Evolutionary conservation across 2,113 vertebrate species (phyloP).

Genomic region (Eleginops maclovinus): DNA sequence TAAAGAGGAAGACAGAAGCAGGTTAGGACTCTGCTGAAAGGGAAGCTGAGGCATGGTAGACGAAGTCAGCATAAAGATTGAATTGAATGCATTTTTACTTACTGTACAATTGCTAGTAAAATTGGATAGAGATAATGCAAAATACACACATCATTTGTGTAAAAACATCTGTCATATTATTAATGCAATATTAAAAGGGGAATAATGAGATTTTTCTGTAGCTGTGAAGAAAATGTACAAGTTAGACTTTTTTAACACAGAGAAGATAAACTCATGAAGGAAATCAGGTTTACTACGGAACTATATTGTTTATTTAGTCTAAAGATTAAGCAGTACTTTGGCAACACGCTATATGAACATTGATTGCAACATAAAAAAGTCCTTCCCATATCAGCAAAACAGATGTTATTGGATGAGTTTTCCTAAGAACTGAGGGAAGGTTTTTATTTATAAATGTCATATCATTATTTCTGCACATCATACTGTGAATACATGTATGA

Average conservation of each 20-base stretch:
- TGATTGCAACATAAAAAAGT: not conserved
- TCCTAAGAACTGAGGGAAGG: not conserved
- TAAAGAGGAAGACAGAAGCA: constrained; percentile 83
- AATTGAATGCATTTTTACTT: constrained; percentile 99
- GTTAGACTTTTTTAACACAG: constrained; percentile 15
- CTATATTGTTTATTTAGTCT: not conserved
- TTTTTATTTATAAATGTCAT: not conserved
- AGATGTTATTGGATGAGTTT: not conserved
- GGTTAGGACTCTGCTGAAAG: constrained; percentile 84
- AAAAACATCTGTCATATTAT: not conserved
- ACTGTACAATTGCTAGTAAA: constrained; percentile 85
- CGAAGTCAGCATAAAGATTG: constrained; percentile 80
- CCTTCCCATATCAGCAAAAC: not conserved
- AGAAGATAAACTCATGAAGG: not conserved
- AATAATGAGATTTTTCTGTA: constrained; percentile 8
- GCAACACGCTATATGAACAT: not conserved
- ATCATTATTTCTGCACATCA: too few relatives aligned
- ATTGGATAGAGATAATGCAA: constrained; percentile 41
- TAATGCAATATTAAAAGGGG: not conserved
- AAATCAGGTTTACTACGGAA: not conserved
- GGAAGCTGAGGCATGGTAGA: constrained; percentile 90
- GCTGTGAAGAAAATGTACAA: constrained; percentile 20
- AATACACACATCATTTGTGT: constrained; percentile 10
- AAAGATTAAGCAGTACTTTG: not conserved
- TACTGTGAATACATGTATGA: not conserved